A percentile compares a stretch with the other conserved stretches of the same genome.
phyloP scores from a whole-genome alignment of 1,140 invertebrate genomes.

The Drosophila quadrilineata region DNA sequence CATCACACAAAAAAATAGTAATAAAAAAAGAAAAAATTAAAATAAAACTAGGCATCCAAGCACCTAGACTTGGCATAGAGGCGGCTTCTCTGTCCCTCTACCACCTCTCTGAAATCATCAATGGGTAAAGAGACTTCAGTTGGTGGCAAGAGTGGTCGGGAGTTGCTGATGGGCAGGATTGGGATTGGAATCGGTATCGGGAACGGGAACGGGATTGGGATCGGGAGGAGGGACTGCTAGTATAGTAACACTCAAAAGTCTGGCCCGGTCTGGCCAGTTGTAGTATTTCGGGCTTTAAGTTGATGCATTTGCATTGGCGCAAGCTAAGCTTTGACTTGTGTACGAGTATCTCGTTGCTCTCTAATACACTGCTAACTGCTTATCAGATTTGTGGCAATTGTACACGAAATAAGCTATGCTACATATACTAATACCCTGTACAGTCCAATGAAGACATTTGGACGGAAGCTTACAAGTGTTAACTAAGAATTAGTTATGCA shows the following conservation, averaged over 20 bases:
- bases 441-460: not conserved
- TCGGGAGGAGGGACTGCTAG: not conserved
- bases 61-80: conserved; percentile 1
- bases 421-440: conserved; percentile 2
- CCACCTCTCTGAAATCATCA: conserved; percentile 29
- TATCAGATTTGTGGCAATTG: conserved; percentile 63
- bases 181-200: not conserved
- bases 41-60: not conserved
- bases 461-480: too few relatives aligned
- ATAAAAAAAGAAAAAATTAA: too few relatives aligned
- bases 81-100: too few relatives aligned
- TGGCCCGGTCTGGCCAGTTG: conserved; percentile 57
- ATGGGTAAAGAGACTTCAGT: conserved; percentile 15
- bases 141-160: not conserved
- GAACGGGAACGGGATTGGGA: not conserved
- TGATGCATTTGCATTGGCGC: conserved; percentile 34
- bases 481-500: too few relatives aligned
- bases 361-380: conserved; percentile 72
- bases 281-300: conserved; percentile 59
- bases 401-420: not conserved
- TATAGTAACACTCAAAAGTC: conserved; percentile 56
- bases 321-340: conserved; percentile 18
- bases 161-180: not conserved
- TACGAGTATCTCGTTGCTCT: conserved; percentile 36
- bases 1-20: not conserved